Evolutionary conservation across 2,113 vertebrate species (phyloP).

Genomic region (Paradoxurus hermaphroditus): DNA sequence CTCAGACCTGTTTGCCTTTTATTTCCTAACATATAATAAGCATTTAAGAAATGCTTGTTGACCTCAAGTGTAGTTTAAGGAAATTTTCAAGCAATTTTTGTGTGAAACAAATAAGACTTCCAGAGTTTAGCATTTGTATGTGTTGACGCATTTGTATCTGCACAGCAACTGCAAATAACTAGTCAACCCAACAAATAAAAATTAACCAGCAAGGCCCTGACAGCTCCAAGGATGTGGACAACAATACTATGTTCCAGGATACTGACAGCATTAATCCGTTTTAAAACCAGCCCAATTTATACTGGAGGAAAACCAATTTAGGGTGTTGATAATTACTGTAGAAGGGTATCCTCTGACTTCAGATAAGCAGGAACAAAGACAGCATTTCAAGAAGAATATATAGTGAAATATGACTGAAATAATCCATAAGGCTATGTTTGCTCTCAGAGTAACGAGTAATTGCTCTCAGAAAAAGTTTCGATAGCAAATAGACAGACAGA

Average conservation of each 20-base stretch:
- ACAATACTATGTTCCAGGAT: constrained; percentile 5
- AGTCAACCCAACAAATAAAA: constrained; percentile 37
- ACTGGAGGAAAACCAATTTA: background rate
- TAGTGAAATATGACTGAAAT: background rate
- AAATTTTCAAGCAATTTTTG: constrained; percentile 42
- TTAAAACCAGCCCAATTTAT: background rate
- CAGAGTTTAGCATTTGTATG: background rate
- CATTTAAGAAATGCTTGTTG: constrained; percentile 12
- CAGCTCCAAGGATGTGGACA: background rate
- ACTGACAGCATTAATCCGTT: background rate
- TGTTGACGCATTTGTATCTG: background rate
- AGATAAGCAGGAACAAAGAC: background rate
- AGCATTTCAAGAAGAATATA: background rate
- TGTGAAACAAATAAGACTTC: background rate
- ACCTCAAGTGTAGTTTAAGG: constrained; percentile 4
- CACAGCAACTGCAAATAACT: background rate
- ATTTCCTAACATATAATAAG: background rate
- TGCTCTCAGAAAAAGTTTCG: background rate
- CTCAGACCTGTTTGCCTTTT: background rate
- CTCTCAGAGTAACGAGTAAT: background rate
- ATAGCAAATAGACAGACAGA: background rate
- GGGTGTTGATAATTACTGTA: background rate
- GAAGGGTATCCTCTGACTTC: background rate
- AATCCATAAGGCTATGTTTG: background rate
- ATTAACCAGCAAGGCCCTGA: constrained; percentile 16